These are phyloP conservation scores for Allolobophora icterica DNA, from an alignment of 2,888 invertebrate genomes.

Conservation along the genomic window DNA sequence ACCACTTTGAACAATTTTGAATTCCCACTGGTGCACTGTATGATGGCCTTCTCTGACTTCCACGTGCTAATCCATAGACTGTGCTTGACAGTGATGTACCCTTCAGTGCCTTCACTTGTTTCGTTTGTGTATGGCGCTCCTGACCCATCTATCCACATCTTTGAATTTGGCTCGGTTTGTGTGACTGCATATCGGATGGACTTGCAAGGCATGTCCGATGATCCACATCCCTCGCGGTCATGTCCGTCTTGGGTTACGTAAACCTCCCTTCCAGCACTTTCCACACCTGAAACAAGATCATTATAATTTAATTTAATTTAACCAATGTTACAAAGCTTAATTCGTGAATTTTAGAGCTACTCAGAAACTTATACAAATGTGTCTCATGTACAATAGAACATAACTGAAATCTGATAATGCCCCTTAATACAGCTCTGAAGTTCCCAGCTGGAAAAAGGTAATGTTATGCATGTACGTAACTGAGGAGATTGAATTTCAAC, in stretches of 20 bases:
- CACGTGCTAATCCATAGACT: neutral
- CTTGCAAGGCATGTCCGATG: neutral
- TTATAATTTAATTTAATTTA: too few relatives aligned
- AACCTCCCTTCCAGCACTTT: conserved; percentile 12
- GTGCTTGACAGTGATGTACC: conserved; percentile 17
- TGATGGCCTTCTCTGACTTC: neutral
- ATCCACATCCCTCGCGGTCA: neutral
- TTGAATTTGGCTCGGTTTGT: neutral
- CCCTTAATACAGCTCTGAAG: too few relatives aligned
- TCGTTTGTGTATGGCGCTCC: conserved; percentile 15
- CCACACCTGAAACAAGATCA: neutral
- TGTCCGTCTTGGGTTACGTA: neutral
- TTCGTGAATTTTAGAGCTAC: too few relatives aligned
- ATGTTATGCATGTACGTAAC: too few relatives aligned
- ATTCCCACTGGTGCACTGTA: neutral
- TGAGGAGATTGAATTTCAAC: too few relatives aligned
- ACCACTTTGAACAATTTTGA: neutral
- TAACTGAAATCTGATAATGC: too few relatives aligned
- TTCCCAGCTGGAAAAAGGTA: too few relatives aligned
- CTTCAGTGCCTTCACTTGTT: neutral
- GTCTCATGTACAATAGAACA: too few relatives aligned
- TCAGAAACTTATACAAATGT: too few relatives aligned
- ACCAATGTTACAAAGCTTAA: too few relatives aligned
- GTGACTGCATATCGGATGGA: conserved; percentile 18
- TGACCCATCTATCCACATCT: neutral